Evolutionary conservation across 2,113 vertebrate genomes (phyloP).

Genomic region (Garra rufa): DNA sequence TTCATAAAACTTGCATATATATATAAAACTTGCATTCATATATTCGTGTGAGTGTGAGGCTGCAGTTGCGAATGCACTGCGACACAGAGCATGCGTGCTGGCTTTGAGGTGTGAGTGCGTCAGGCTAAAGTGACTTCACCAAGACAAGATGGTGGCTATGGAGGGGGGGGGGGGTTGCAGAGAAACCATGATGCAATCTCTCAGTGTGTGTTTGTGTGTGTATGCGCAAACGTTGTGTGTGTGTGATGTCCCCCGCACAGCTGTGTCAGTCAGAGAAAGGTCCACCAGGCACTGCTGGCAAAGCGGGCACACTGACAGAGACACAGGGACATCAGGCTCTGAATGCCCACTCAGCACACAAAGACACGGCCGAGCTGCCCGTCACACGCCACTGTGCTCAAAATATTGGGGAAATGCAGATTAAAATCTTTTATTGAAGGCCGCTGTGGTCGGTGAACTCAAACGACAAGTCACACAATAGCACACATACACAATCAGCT

Average conservation of each 20-base stretch:
- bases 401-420: not conserved
- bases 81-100: conserved; percentile 58
- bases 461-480: conserved; percentile 21
- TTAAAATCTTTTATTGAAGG: conserved; percentile 11
- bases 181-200: conserved; percentile 46
- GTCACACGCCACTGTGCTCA: conserved; percentile 37
- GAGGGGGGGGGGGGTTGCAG: conserved; percentile 57
- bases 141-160: conserved; percentile 54
- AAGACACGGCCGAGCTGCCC: conserved; percentile 50
- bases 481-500: not conserved
- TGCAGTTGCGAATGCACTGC: conserved; percentile 17
- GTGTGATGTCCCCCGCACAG: conserved; percentile 31
- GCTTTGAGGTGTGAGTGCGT: conserved; percentile 33
- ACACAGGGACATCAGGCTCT: conserved; percentile 31
- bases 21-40: not conserved
- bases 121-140: conserved; percentile 59
- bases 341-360: conserved; percentile 31
- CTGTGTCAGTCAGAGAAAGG: conserved; percentile 54
- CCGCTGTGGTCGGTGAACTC: not conserved
- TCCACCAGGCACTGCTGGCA: conserved; percentile 36
- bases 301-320: conserved; percentile 25
- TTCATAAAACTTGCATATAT: not conserved
- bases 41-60: not conserved
- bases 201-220: conserved; percentile 31
- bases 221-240: conserved; percentile 25